phyloP scores from a whole-genome alignment of 35 echinoderm and acorn worm species.

The Amphiura filiformis region DNA sequence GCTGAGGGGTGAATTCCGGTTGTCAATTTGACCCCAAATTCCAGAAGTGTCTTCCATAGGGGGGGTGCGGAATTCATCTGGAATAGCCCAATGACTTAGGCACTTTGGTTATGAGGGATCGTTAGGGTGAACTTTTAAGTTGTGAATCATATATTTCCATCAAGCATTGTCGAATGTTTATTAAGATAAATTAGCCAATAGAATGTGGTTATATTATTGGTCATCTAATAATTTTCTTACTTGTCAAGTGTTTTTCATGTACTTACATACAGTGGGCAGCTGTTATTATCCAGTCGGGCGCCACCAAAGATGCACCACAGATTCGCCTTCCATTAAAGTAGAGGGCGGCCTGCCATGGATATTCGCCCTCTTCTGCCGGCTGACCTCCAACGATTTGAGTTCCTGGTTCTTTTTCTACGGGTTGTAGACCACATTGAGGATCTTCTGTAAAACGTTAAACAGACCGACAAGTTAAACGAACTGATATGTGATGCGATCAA shows the following conservation, averaged over 20 bases:
- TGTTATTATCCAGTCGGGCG: neutral
- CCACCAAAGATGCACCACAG: constrained; percentile 8
- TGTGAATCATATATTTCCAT: neutral
- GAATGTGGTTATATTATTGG: neutral
- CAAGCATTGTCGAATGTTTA: neutral
- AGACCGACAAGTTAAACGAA: too few relatives aligned
- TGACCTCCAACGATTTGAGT: neutral
- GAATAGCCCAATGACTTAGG: too few relatives aligned
- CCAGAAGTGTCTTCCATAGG: too few relatives aligned
- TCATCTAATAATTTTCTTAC: neutral
- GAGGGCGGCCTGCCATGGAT: neutral
- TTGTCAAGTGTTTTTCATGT: too few relatives aligned
- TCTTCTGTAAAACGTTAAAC: constrained; percentile 21
- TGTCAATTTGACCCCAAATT: too few relatives aligned
- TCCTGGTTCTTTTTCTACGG: constrained; percentile 8
- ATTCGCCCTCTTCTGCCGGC: neutral
- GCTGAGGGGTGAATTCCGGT: too few relatives aligned
- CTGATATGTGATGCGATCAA: too few relatives aligned
- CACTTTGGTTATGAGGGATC: too few relatives aligned
- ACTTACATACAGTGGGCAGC: constrained; percentile 20
- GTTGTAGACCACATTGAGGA: constrained; percentile 25
- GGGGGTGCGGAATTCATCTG: too few relatives aligned
- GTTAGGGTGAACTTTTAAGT: neutral
- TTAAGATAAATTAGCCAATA: too few relatives aligned
- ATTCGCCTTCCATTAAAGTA: neutral